Evolutionary conservation across 2,888 invertebrate species (phyloP).

Genomic region (Encarsia formosa): DNA sequence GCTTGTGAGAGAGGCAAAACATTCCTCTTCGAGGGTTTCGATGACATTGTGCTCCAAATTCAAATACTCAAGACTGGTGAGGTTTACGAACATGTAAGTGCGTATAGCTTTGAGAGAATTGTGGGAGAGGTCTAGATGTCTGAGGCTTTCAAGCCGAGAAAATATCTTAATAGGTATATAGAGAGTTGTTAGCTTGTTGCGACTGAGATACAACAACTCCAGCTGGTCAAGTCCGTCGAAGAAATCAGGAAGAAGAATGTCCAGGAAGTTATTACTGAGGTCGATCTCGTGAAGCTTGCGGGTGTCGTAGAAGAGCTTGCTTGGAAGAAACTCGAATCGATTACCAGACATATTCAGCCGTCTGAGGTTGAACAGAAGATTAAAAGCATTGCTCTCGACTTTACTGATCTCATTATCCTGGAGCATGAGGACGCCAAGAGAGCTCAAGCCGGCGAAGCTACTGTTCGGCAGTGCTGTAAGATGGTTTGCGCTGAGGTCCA

Average conservation of each 20-base stretch:
- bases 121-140: slow-evolving; percentile 69
- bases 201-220: slow-evolving; percentile 68
- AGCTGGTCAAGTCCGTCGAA: slow-evolving; percentile 71
- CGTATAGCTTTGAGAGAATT: slow-evolving; percentile 71
- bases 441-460: slow-evolving; percentile 66
- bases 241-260: slow-evolving; percentile 70
- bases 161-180: slow-evolving; percentile 77
- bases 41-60: slow-evolving; percentile 71
- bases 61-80: slow-evolving; percentile 71
- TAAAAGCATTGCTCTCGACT: slow-evolving; percentile 70
- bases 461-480: slow-evolving; percentile 68
- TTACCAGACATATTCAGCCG: slow-evolving; percentile 77
- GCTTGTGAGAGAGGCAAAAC: slow-evolving; percentile 72
- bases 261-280: slow-evolving; percentile 72
- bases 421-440: slow-evolving; percentile 66
- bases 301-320: slow-evolving; percentile 72
- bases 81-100: slow-evolving; percentile 67
- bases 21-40: slow-evolving; percentile 66
- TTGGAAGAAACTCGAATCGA: slow-evolving; percentile 70
- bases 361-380: slow-evolving; percentile 65
- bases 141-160: slow-evolving; percentile 67
- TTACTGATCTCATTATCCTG: slow-evolving; percentile 73
- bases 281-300: slow-evolving; percentile 68
- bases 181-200: slow-evolving; percentile 71
- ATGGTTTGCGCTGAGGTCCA: slow-evolving; percentile 73